phyloP scores from a whole-genome alignment of 2,888 invertebrate species.

The Myopa testacea region DNA sequence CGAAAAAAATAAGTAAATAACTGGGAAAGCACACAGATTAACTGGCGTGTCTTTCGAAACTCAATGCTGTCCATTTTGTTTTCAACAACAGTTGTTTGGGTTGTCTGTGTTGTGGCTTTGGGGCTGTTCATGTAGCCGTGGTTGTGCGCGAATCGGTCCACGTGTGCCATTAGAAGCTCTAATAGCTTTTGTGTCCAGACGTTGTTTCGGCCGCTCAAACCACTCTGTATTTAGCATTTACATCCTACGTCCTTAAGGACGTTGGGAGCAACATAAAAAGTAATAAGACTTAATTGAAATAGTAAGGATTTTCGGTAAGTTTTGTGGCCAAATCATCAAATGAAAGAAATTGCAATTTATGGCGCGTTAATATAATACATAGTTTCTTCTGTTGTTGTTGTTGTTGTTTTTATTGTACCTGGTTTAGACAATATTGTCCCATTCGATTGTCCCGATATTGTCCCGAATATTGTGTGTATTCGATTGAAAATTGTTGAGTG shows the following conservation, averaged over 20 bases:
- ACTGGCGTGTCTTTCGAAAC: neutral
- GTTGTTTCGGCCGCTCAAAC: neutral
- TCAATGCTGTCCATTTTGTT: neutral
- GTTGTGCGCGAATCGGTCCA: neutral
- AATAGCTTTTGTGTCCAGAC: neutral
- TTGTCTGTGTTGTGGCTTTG: neutral
- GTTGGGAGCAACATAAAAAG: neutral
- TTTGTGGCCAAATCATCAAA: neutral
- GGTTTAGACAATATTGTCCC: no score
- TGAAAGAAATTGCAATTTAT: conserved; percentile 4
- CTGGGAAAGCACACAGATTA: neutral
- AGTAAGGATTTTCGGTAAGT: conserved; percentile 12
- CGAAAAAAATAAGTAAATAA: neutral
- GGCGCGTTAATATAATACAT: neutral
- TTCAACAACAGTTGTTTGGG: neutral
- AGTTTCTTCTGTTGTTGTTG: neutral
- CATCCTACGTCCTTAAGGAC: neutral
- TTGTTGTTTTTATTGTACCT: neutral
- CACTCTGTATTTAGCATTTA: neutral
- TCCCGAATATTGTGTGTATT: no score
- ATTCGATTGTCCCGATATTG: no score
- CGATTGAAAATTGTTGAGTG: no score
- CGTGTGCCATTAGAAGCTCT: conserved; percentile 21
- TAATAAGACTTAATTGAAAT: conserved; percentile 12
- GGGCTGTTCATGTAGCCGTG: neutral